A percentile compares a stretch with the other conserved stretches of the same genome.
These are phyloP conservation scores for Hippasteria phrygiana DNA, from an alignment of 53 echinoderm and acorn worm species.

Conservation along the genomic window DNA sequence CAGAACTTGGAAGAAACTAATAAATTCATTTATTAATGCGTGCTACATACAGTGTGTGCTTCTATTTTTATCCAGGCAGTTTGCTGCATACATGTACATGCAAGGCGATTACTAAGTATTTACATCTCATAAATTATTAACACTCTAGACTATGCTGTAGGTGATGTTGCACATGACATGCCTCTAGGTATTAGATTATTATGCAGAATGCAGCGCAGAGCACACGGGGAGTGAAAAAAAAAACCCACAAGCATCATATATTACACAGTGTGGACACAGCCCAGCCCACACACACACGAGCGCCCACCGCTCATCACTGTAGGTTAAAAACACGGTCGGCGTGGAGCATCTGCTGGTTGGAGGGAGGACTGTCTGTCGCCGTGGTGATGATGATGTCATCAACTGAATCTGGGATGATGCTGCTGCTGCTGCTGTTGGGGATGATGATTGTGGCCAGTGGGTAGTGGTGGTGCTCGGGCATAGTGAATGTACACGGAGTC, in stretches of 20 bases:
- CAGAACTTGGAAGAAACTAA: too few species aligned
- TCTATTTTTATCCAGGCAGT: too few species aligned
- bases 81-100: too few species aligned
- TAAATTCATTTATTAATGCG: too few species aligned
- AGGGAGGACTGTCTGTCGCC: slow-evolving; percentile 59
- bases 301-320: too few species aligned
- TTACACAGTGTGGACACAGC: not conserved
- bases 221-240: not conserved
- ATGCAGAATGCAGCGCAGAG: not conserved
- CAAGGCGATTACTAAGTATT: not conserved
- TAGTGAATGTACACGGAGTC: not conserved
- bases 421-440: not conserved
- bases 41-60: too few species aligned
- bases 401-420: slow-evolving; percentile 13
- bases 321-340: not conserved
- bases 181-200: not conserved
- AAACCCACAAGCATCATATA: not conserved
- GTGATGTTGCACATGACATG: not conserved
- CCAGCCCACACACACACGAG: slow-evolving; percentile 8
- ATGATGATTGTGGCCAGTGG: too few species aligned
- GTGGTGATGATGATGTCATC: slow-evolving; percentile 59
- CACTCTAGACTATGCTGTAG: not conserved
- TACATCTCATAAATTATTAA: not conserved
- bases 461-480: not conserved
- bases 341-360: slow-evolving; percentile 38